A percentile compares a stretch with the other conserved stretches of the same genome.
Evolutionary conservation across 2,888 invertebrate species (phyloP).

Genomic region (Nematopogon swammerdamellus): DNA sequence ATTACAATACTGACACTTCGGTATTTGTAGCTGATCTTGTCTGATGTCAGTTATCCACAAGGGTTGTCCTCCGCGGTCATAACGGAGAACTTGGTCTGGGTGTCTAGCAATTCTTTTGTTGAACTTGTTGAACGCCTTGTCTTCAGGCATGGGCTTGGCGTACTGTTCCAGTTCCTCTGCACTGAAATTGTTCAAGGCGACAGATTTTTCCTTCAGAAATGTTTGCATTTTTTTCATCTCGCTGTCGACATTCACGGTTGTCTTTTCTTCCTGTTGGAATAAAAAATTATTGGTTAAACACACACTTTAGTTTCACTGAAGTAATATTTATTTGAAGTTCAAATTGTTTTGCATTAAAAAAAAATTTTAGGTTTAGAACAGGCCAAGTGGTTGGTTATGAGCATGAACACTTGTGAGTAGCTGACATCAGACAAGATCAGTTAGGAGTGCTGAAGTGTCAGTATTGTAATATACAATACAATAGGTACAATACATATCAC

Average conservation of each 20-base stretch:
- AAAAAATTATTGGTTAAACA: no score
- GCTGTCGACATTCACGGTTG: constrained; percentile 46
- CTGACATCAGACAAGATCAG: constrained; percentile 41
- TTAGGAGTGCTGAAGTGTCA: constrained; percentile 67
- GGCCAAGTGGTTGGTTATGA: constrained; percentile 83
- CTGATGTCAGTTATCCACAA: constrained; percentile 73
- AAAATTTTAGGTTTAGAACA: no score
- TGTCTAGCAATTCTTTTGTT: constrained; percentile 64
- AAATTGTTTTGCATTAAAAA: no score
- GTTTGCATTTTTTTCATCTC: constrained; percentile 41
- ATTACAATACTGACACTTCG: constrained; percentile 73
- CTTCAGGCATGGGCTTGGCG: constrained; percentile 58
- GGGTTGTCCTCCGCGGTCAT: constrained; percentile 73
- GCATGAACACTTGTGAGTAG: constrained; percentile 81
- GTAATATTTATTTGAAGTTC: no score
- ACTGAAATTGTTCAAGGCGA: constrained; percentile 59
- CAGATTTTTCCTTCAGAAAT: constrained; percentile 55
- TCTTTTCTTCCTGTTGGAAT: constrained; percentile 30
- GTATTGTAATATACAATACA: constrained; percentile 73
- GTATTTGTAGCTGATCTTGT: constrained; percentile 52
- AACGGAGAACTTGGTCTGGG: constrained; percentile 81
- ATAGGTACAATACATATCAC: no score
- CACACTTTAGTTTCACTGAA: no score
- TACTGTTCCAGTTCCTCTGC: constrained; percentile 71
- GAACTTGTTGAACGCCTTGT: constrained; percentile 77